Percentiles rank a stretch among this genome's conserved stretches.
Conservation (phyloP, 37 sponge, comb jelly and placozoan genomes). For the Agelas oroides region DNA sequence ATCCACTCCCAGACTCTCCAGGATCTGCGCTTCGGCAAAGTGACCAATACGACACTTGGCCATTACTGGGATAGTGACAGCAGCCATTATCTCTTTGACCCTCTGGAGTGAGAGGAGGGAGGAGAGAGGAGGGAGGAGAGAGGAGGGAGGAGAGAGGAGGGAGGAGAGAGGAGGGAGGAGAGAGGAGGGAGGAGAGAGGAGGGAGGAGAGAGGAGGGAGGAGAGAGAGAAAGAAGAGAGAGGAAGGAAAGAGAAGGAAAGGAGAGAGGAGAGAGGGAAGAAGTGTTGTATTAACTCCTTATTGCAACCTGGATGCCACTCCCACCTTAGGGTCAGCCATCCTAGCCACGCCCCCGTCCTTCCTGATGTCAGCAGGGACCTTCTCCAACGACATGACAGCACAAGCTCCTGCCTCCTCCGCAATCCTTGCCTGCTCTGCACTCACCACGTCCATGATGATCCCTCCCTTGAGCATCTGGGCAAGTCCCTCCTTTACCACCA, state of each 20-base stretch:
- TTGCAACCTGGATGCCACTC: background rate
- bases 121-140: background rate
- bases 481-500: conserved; percentile 69
- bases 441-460: conserved; percentile 89
- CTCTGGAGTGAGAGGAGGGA: conserved; percentile 16
- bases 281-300: background rate
- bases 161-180: background rate
- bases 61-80: conserved; percentile 90
- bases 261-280: too few species aligned
- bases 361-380: conserved; percentile 85
- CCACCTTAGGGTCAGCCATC: conserved; percentile 83
- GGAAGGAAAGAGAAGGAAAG: too few species aligned
- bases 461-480: conserved; percentile 89
- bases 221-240: too few species aligned
- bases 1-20: conserved; percentile 70
- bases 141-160: background rate
- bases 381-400: conserved; percentile 86
- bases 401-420: conserved; percentile 89
- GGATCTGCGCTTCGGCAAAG: conserved; percentile 91
- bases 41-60: conserved; percentile 88
- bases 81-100: conserved; percentile 70
- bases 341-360: conserved; percentile 84
- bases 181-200: background rate
- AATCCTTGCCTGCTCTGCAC: conserved; percentile 74
- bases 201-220: background rate